Conservation (phyloP, 2,888 invertebrate genomes). For the Tetranychus piercei region DNA sequence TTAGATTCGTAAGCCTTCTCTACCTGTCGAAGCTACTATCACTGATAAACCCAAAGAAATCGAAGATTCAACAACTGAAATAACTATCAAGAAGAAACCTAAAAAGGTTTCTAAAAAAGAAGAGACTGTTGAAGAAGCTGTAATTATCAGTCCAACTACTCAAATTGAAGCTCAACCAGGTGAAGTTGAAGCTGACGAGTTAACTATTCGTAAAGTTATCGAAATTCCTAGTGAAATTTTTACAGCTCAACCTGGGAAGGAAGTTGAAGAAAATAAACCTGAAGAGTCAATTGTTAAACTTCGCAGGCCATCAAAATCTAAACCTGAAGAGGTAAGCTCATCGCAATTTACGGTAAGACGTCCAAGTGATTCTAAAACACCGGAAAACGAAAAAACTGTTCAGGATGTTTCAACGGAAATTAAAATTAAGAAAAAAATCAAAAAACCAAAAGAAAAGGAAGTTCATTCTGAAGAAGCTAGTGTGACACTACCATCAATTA, state of each 20-base stretch:
- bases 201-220: not conserved
- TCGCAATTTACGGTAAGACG: not conserved
- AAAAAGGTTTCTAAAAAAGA: not conserved
- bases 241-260: slow-evolving; percentile 17
- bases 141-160: not conserved
- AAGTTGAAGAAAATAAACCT: slow-evolving; percentile 2
- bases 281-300: not conserved
- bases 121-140: slow-evolving; percentile 14
- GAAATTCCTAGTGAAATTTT: slow-evolving; percentile 8
- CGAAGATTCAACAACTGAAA: slow-evolving; percentile 12
- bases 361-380: slow-evolving; percentile 20
- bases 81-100: slow-evolving; percentile 20
- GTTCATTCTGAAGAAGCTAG: not conserved
- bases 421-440: slow-evolving; percentile 10
- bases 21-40: slow-evolving; percentile 14
- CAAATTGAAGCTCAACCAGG: not conserved
- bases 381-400: slow-evolving; percentile 17
- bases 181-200: not conserved
- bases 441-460: not conserved
- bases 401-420: slow-evolving; percentile 22
- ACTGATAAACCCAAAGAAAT: slow-evolving; percentile 21
- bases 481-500: slow-evolving; percentile 9
- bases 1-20: not conserved
- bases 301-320: not conserved
- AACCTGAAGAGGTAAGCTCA: not conserved